These are phyloP conservation scores for Pipistrellus nathusii DNA, from an alignment of 2,797 vertebrate genomes.

Conservation along the genomic window DNA sequence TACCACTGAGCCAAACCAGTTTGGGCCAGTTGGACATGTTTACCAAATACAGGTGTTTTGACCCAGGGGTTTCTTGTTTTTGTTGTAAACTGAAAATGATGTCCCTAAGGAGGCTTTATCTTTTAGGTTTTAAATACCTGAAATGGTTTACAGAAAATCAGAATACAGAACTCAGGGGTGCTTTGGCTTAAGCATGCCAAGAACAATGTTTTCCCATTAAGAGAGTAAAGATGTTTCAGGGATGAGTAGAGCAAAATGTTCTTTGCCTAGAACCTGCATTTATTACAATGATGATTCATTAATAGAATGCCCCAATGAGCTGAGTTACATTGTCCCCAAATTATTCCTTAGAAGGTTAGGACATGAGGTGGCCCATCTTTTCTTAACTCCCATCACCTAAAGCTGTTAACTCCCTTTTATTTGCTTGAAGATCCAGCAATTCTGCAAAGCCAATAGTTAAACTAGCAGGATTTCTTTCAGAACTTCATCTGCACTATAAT, in stretches of 20 bases:
- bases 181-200: slow-evolving; percentile 10
- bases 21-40: not conserved
- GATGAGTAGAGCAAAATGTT: slow-evolving; percentile 34
- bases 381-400: slow-evolving; percentile 24
- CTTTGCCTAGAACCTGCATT: slow-evolving; percentile 4
- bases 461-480: slow-evolving; percentile 5
- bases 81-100: slow-evolving; percentile 50
- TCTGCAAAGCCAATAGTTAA: slow-evolving; percentile 35
- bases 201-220: slow-evolving; percentile 23
- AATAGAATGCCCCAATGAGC: not conserved
- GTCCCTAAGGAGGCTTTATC: slow-evolving; percentile 21
- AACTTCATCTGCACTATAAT: not conserved
- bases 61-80: not conserved
- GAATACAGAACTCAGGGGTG: not conserved
- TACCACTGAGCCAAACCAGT: too few species aligned
- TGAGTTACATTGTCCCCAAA: slow-evolving; percentile 12
- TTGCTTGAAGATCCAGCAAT: slow-evolving; percentile 16
- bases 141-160: slow-evolving; percentile 30
- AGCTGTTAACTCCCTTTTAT: not conserved
- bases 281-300: slow-evolving; percentile 26
- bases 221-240: slow-evolving; percentile 22
- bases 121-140: slow-evolving; percentile 8
- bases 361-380: not conserved
- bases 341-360: slow-evolving; percentile 47
- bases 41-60: slow-evolving; percentile 23